These are phyloP conservation scores for Meles meles DNA, from an alignment of 2,113 vertebrate species.

Conservation along the genomic window DNA sequence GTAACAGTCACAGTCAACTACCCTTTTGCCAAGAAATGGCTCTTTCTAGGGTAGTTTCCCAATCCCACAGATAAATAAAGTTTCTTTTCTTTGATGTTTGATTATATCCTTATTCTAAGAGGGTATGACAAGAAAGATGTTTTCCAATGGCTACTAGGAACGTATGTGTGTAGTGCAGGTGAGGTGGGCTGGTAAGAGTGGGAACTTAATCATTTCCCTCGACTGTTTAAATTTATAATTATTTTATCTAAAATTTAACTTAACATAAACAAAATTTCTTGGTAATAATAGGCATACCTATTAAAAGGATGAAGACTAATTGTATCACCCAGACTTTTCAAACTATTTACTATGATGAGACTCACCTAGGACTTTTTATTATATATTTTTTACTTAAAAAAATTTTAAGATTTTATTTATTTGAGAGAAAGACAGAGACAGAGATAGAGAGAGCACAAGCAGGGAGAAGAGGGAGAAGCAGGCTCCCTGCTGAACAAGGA, in stretches of 20 bases:
- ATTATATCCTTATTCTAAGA: neutral
- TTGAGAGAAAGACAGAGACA: too few species aligned
- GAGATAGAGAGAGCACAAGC: too few species aligned
- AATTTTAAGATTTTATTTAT: too few species aligned
- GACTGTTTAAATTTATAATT: neutral
- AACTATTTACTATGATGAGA: neutral
- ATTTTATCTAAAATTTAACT: conserved; percentile 3
- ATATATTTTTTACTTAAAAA: too few species aligned
- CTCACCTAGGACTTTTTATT: neutral
- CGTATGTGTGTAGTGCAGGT: too few species aligned
- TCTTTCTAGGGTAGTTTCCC: neutral
- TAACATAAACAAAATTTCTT: neutral
- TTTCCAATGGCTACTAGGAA: neutral
- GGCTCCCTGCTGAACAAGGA: too few species aligned
- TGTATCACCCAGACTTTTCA: neutral
- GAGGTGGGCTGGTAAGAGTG: neutral
- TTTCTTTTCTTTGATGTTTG: neutral
- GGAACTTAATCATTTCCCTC: neutral
- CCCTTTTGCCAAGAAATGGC: neutral
- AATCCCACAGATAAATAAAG: neutral
- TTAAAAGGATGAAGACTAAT: neutral
- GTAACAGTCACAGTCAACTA: neutral
- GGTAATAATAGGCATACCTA: neutral
- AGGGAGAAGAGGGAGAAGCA: too few species aligned
- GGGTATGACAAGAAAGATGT: neutral